phyloP scores from a whole-genome alignment of 2,113 vertebrate species.

The Lagopus muta region DNA sequence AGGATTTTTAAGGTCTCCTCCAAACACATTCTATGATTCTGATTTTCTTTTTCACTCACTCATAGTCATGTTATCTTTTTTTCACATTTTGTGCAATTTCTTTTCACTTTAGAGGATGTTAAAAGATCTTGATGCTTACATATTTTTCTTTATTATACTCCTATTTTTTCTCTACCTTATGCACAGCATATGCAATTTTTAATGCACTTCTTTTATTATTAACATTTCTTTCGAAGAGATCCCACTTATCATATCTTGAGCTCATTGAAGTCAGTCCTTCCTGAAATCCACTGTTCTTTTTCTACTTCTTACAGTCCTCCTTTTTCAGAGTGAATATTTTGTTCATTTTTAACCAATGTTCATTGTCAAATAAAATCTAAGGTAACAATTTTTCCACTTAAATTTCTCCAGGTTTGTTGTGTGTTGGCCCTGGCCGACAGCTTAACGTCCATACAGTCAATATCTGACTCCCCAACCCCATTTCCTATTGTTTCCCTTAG shows the following conservation, averaged over 20 bases:
- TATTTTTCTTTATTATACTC: neutral
- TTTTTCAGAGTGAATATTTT: neutral
- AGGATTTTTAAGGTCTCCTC: too few relatives aligned
- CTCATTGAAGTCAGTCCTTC: neutral
- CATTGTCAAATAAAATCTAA: neutral
- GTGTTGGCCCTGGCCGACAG: neutral
- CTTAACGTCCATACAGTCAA: neutral
- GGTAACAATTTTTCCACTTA: neutral
- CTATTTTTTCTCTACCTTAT: neutral
- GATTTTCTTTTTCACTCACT: neutral
- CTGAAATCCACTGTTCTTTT: neutral
- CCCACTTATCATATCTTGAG: neutral
- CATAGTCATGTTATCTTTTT: neutral
- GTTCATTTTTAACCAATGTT: neutral
- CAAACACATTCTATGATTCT: neutral
- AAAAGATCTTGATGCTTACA: neutral
- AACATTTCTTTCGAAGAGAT: neutral
- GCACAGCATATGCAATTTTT: neutral
- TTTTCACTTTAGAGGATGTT: conserved; percentile 1
- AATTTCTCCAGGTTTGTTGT: neutral
- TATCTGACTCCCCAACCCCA: too few relatives aligned
- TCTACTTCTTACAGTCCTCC: neutral
- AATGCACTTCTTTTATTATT: neutral
- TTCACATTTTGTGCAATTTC: neutral
- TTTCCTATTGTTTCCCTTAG: accelerated